phyloP scores from a whole-genome alignment of 2,888 invertebrate genomes.

The Cataglyphis albicans region DNA sequence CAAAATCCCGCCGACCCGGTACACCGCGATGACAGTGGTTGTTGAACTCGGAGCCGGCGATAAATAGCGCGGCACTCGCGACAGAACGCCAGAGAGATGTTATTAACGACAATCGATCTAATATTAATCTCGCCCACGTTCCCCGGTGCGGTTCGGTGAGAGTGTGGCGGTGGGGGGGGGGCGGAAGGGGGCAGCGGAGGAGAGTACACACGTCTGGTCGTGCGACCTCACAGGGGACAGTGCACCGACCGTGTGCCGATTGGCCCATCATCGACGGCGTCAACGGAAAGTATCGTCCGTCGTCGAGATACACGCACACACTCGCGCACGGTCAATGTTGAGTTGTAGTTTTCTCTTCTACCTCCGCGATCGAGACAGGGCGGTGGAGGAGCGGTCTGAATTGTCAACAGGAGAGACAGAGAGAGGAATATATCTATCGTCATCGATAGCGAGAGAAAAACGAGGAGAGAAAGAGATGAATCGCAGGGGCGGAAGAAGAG shows the following conservation, averaged over 20 bases:
- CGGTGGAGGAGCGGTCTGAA: constrained; percentile 1
- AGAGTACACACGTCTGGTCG: constrained; percentile 65
- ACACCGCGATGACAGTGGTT: constrained; percentile 50
- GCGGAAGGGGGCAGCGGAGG: constrained; percentile 47
- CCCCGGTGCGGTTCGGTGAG: constrained; percentile 35
- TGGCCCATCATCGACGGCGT: constrained; percentile 64
- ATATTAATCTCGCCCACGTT: constrained; percentile 72
- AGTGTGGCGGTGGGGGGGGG: constrained; percentile 20
- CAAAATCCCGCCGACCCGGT: not conserved
- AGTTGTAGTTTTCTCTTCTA: constrained; percentile 17
- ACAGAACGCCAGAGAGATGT: constrained; percentile 51
- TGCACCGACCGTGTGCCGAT: constrained; percentile 67
- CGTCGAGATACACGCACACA: constrained; percentile 2
- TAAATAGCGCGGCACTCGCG: constrained; percentile 35
- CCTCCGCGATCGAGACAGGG: constrained; percentile 26
- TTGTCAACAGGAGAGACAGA: constrained; percentile 1
- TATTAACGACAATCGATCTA: constrained; percentile 75
- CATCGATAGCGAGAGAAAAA: constrained; percentile 23
- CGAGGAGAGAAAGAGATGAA: constrained; percentile 1
- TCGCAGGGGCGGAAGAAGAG: not conserved
- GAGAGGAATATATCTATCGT: not conserved
- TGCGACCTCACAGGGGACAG: constrained; percentile 73
- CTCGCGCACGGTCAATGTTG: not conserved
- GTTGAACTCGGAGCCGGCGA: constrained; percentile 60
- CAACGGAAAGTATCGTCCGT: constrained; percentile 71